A percentile compares a stretch with the other conserved stretches of the same genome.
Conservation (phyloP, 2,797 vertebrate species). For the Lutjanus argentimaculatus region DNA sequence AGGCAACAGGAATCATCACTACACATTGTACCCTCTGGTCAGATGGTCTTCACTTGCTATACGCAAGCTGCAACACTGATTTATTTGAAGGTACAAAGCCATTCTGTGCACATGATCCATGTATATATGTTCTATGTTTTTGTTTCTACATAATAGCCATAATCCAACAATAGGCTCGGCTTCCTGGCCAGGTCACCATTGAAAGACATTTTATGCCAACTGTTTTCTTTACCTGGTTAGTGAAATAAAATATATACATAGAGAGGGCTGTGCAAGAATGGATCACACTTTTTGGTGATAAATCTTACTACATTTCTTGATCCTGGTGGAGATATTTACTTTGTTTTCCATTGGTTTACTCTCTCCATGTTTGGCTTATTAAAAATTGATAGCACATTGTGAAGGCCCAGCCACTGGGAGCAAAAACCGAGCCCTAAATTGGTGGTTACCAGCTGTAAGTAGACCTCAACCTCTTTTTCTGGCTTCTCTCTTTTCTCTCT, state of each 20-base stretch:
- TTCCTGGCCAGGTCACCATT: too few species aligned
- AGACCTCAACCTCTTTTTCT: not conserved
- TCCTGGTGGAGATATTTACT: not conserved
- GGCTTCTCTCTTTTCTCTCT: slow-evolving; percentile 4
- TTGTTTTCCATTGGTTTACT: not conserved
- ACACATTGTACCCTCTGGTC: too few species aligned
- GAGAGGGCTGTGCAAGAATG: not conserved
- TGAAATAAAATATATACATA: not conserved
- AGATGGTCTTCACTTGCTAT: too few species aligned
- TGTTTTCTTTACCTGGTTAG: too few species aligned
- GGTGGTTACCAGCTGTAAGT: not conserved
- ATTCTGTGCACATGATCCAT: too few species aligned
- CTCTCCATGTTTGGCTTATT: not conserved
- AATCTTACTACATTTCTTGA: not conserved
- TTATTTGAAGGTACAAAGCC: too few species aligned
- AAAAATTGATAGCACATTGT: not conserved
- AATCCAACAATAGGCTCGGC: too few species aligned
- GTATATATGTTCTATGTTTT: too few species aligned
- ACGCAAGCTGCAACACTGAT: too few species aligned
- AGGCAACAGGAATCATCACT: too few species aligned
- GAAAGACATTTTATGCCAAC: too few species aligned
- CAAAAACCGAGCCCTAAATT: not conserved
- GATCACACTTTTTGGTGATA: not conserved
- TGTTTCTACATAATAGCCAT: too few species aligned
- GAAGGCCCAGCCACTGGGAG: not conserved